Conservation (phyloP, 1,140 invertebrate genomes). For the Oncopodura yosiiana region DNA sequence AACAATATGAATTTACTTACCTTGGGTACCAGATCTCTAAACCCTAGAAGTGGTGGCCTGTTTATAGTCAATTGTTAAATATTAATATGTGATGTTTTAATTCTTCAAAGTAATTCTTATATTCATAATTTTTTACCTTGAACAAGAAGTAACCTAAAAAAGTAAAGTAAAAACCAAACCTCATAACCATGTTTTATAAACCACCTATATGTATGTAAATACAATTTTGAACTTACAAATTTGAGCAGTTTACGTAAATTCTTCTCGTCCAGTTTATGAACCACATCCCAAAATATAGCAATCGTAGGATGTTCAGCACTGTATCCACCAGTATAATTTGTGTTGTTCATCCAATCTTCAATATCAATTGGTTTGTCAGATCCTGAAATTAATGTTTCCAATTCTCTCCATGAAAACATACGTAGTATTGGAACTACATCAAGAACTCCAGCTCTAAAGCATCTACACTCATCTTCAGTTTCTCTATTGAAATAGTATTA, state of each 20-base stretch:
- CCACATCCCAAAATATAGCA: constrained; percentile 54
- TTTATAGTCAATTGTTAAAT: too few relatives aligned
- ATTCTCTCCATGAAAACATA: constrained; percentile 89
- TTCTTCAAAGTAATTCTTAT: too few relatives aligned
- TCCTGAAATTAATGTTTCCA: constrained; percentile 88
- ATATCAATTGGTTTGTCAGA: constrained; percentile 85
- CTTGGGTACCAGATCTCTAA: constrained; percentile 63
- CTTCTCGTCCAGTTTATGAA: constrained; percentile 69
- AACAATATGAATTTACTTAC: too few relatives aligned
- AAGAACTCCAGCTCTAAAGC: constrained; percentile 25
- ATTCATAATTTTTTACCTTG: too few relatives aligned
- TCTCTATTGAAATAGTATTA: constrained; percentile 43
- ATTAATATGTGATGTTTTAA: too few relatives aligned
- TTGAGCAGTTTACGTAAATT: constrained; percentile 80
- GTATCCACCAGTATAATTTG: constrained; percentile 76
- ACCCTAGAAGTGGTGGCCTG: constrained; percentile 91
- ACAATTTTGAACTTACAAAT: too few relatives aligned
- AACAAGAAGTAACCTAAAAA: constrained; percentile 93
- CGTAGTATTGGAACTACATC: constrained; percentile 46
- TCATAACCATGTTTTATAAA: too few relatives aligned
- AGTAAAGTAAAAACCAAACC: too few relatives aligned
- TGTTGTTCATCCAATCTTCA: constrained; percentile 72
- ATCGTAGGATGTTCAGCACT: constrained; percentile 57
- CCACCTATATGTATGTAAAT: too few relatives aligned
- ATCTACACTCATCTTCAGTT: constrained; percentile 18